These are phyloP conservation scores for Cyprinodon brontotheroides DNA, from an alignment of 2,113 vertebrate species.

Conservation along the genomic window DNA sequence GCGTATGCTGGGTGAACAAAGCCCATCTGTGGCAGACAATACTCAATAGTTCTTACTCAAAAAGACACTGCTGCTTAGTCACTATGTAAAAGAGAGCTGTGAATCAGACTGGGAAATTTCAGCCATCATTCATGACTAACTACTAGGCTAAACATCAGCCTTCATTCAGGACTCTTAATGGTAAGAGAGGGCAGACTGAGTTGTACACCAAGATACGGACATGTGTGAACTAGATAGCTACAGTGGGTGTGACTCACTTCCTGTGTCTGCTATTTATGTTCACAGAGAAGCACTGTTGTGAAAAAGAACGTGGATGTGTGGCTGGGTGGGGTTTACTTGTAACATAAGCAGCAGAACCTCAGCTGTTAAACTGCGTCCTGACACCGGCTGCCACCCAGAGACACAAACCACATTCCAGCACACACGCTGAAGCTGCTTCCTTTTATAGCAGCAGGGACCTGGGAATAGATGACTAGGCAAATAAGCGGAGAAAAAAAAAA, in stretches of 20 bases:
- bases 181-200: neutral
- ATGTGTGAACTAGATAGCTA: constrained; percentile 19
- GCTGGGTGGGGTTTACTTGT: constrained; percentile 42
- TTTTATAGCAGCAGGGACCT: neutral
- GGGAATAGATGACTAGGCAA: neutral
- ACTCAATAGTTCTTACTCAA: constrained; percentile 51
- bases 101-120: constrained; percentile 20
- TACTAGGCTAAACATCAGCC: constrained; percentile 26
- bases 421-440: constrained; percentile 15
- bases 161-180: constrained; percentile 23
- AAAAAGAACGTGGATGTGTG: neutral
- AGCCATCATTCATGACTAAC: constrained; percentile 38
- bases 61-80: constrained; percentile 61
- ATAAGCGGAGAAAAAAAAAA: neutral
- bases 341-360: constrained; percentile 49
- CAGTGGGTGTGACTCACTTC: constrained; percentile 53
- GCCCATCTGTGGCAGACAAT: constrained; percentile 40
- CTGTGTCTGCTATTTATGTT: constrained; percentile 27
- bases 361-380: constrained; percentile 55
- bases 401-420: constrained; percentile 28
- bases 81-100: constrained; percentile 34
- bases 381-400: constrained; percentile 40
- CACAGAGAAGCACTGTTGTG: constrained; percentile 1
- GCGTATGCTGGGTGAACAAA: constrained; percentile 45
- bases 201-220: constrained; percentile 13